phyloP scores from a whole-genome alignment of 2,113 vertebrate genomes.

The Aramus guarauna region DNA sequence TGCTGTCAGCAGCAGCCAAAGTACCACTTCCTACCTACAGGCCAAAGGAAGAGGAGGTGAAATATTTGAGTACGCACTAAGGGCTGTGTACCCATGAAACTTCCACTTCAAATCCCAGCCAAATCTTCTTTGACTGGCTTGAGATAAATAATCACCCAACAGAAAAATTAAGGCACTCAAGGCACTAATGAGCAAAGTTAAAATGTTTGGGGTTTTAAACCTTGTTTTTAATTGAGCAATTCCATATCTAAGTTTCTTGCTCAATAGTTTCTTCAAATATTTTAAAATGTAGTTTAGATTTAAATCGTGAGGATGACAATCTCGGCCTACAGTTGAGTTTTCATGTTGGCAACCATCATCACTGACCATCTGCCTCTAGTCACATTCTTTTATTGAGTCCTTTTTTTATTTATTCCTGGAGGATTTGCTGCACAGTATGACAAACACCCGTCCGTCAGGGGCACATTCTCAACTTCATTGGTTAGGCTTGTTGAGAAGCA shows the following conservation, averaged over 20 bases:
- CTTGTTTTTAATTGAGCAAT: background rate
- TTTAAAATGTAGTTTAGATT: background rate
- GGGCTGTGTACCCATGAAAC: background rate
- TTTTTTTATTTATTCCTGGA: background rate
- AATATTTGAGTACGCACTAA: background rate
- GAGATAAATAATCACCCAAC: background rate
- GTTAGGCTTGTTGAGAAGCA: background rate
- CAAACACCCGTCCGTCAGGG: background rate
- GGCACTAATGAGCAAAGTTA: background rate
- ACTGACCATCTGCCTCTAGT: background rate
- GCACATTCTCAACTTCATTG: background rate
- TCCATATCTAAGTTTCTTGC: background rate
- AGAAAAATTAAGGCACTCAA: background rate
- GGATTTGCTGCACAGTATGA: background rate
- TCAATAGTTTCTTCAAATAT: background rate
- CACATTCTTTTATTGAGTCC: background rate
- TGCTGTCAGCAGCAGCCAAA: background rate
- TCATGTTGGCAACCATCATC: background rate
- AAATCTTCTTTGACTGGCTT: background rate
- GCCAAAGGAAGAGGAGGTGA: background rate
- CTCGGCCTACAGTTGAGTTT: background rate
- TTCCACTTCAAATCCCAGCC: background rate
- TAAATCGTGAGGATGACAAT: background rate
- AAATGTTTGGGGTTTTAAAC: background rate
- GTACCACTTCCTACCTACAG: background rate